Base-by-base conservation (phyloP, 2,888 invertebrate species). In the Oasisia sp. region DNA sequence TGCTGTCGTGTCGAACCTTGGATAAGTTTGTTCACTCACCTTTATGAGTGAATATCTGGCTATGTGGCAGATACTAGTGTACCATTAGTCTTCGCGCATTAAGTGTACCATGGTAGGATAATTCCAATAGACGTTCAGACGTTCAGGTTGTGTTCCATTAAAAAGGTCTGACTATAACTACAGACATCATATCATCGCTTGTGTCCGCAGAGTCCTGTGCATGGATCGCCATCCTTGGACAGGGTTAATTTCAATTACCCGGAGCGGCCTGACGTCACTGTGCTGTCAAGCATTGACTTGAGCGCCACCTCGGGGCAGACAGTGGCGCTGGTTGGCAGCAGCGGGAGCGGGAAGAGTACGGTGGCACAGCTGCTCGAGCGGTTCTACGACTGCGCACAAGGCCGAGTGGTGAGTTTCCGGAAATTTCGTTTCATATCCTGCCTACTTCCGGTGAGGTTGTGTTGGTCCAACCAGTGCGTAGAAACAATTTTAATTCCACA, bases 321-420 rank as follows among this genome's bases (percentile, higher is more conserved):
- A 5, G 95, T 95, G 45, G 96, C 96, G 0, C 93, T 96, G 74
- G 97, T 97, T 9, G 98, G 92, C 96, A 97, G 97, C 4, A 98
- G 98, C 93, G 99, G 99, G 0, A 98, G 98, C 95, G 99, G 98
- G 11, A 99, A 99, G 96, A 98, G 98, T 91, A 99, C 99, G 0
- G 97, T 98, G 91, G 97, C 99, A 92, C 98, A 98, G 95, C 97
- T 99, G 89, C 96, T 99, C 0, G 98, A 98, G 96, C 97, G 98
- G 93, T 98, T 98, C 96, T 99, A 99, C 95, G 98, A 96, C 92
- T 94, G 95, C 0, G 56, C 91, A 3, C 91, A 93, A 7, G 96
- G 96, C 38, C 89, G 95, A 93, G 96, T 96, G 74, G 74, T 74
- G 27, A 74, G 74, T 74, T 19, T 74, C 7, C 74, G n/a, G 19